Base-by-base conservation (phyloP, 2,113 vertebrate species). In the Saccopteryx leptura region DNA sequence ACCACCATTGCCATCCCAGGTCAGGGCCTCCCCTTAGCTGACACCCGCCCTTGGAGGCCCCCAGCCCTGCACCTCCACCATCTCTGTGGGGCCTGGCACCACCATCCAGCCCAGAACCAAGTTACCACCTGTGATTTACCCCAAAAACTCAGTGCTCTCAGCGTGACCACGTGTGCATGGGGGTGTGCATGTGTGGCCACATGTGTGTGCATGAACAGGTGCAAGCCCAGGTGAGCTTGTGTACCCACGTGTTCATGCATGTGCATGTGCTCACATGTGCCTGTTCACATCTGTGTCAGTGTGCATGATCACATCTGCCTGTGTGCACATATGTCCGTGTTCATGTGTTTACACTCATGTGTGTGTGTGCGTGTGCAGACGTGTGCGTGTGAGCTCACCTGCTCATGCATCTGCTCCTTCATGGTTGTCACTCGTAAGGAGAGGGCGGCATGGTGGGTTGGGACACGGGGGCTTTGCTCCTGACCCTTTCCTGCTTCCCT, bases 31-130 rank as follows among this genome's bases (percentile, higher is more conserved):
- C 54, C 13, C 39, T 12, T 19, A 13, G 33, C 39, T 26, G 1
- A 8, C 58, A 1, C 8, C 13, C 6, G 9, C 19, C 0, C 3
- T 15, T 1, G 23, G 46, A 1, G 0, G 24, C 31, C 60, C 65
- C 46, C 48, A 7, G 5, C 10, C 11, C 63, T 12, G 1, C 50
- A 2, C 15, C 23, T n/a, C 6, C 31, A 9, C 56, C 31, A 7
- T 46, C 10, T 28, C 60, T 4, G 4, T 5, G 9, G 15, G 18
- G 39, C 9, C 24, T 2, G 33, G 23, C n/a, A 7, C 83, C 17
- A 2, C 31, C 1, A 18, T 24, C 31, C 46, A 39, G 21, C 31
- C 83, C 12, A 17, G n/a, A 46, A 23, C 33, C 7, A n/a, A 15
- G n/a, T 9, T 9, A 15, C 52, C 75, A 23, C 18, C 17, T 24